A percentile compares a stretch with the other conserved stretches of the same genome.
Conservation (phyloP, 2,888 invertebrate species). For the Pedicia rivosa region DNA sequence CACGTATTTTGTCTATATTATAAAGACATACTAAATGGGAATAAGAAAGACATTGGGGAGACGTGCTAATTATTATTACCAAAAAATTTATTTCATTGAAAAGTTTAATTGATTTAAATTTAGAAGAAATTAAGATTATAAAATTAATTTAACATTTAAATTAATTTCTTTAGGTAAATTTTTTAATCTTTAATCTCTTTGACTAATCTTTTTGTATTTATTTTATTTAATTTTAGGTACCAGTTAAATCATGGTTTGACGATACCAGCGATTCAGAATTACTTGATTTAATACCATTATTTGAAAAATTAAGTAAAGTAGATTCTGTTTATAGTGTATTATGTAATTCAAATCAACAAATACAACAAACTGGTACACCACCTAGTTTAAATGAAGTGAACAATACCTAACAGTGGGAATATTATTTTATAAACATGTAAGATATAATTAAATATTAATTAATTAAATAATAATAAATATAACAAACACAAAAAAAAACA, state of each 20-base stretch:
- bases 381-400: conserved; percentile 30
- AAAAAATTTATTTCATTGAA: no score
- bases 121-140: no score
- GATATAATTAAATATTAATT: conserved; percentile 10
- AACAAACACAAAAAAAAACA: neutral
- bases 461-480: neutral
- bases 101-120: no score
- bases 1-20: no score
- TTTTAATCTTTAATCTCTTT: neutral
- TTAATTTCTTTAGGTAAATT: no score
- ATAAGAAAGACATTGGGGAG: no score
- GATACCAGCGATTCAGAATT: conserved; percentile 96
- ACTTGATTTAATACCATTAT: conserved; percentile 92
- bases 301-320: conserved; percentile 92
- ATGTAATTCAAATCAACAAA: conserved; percentile 69
- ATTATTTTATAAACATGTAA: conserved; percentile 32
- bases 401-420: conserved; percentile 33
- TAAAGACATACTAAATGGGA: no score
- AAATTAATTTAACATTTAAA: no score
- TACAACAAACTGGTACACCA: conserved; percentile 25
- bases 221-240: conserved; percentile 48
- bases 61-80: no score
- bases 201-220: conserved; percentile 6
- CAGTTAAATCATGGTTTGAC: conserved; percentile 99
- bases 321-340: conserved; percentile 93